Percentiles rank a stretch among this genome's conserved stretches.
Conservation (phyloP, 92 coral and sea anemone species). For the Nematostella vectensis region DNA sequence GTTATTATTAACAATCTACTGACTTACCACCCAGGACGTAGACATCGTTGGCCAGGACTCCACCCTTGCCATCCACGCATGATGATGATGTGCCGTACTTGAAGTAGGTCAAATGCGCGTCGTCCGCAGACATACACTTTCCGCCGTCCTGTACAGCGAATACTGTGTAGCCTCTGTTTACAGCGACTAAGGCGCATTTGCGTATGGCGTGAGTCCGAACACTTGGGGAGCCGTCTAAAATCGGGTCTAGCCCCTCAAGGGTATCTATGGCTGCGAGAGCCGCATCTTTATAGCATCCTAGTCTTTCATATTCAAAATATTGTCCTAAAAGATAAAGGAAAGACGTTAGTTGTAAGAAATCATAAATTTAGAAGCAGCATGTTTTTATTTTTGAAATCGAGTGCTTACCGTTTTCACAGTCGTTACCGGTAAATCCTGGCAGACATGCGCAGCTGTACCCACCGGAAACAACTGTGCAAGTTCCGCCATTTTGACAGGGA, state of each 20-base stretch:
- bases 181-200: conserved; percentile 34
- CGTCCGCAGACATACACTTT: conserved; percentile 21
- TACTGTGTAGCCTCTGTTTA: conserved; percentile 14
- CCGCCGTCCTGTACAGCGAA: conserved; percentile 45
- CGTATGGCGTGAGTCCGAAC: conserved; percentile 16
- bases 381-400: too few species aligned
- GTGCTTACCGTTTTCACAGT: neutral
- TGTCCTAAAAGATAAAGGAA: neutral
- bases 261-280: neutral
- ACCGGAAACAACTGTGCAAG: conserved; percentile 3
- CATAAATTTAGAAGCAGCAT: too few species aligned
- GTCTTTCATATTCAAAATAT: neutral
- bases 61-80: conserved; percentile 28
- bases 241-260: conserved; percentile 27
- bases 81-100: conserved; percentile 23
- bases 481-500: conserved; percentile 19
- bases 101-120: conserved; percentile 26
- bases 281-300: neutral
- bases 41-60: conserved; percentile 30
- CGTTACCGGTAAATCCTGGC: conserved; percentile 9
- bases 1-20: too few species aligned
- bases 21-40: conserved; percentile 6
- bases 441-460: conserved; percentile 17
- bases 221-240: conserved; percentile 19
- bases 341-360: too few species aligned